Percentiles rank a stretch among this genome's conserved stretches.
phyloP scores from a whole-genome alignment of 2,888 invertebrate genomes.

The Pammene aurita region DNA sequence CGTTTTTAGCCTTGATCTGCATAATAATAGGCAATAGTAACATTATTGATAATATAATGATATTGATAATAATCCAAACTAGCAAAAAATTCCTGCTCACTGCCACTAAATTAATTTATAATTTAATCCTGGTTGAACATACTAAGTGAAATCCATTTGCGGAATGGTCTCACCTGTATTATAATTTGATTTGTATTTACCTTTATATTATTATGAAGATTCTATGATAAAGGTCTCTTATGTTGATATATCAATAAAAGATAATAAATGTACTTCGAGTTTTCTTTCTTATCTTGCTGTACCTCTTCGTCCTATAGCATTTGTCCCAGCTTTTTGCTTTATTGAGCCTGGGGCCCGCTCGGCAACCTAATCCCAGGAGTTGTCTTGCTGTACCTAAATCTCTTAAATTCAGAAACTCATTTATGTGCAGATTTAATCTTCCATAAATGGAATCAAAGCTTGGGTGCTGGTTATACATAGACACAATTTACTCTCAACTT shows the following conservation, averaged over 20 bases:
- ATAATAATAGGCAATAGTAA: constrained; percentile 42
- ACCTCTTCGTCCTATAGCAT: no score
- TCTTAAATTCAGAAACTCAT: no score
- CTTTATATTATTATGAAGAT: constrained; percentile 71
- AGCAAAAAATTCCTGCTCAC: constrained; percentile 60
- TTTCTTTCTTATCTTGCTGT: constrained; percentile 49
- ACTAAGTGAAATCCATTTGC: constrained; percentile 73
- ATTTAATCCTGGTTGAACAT: constrained; percentile 61
- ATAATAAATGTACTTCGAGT: constrained; percentile 58
- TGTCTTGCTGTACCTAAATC: no score
- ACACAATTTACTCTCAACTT: no score
- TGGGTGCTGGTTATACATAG: no score
- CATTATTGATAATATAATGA: constrained; percentile 32
- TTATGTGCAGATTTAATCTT: no score
- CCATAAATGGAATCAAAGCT: no score
- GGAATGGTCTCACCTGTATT: constrained; percentile 78
- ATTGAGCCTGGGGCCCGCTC: no score
- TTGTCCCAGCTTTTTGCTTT: no score
- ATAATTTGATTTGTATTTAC: constrained; percentile 79
- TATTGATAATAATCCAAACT: constrained; percentile 43
- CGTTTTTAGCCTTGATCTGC: constrained; percentile 2
- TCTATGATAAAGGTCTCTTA: constrained; percentile 77
- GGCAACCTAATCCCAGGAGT: no score
- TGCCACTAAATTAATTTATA: constrained; percentile 69
- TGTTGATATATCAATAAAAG: constrained; percentile 78